Base-by-base conservation (phyloP, 1,140 invertebrate genomes). In the Euschistus heros region DNA sequence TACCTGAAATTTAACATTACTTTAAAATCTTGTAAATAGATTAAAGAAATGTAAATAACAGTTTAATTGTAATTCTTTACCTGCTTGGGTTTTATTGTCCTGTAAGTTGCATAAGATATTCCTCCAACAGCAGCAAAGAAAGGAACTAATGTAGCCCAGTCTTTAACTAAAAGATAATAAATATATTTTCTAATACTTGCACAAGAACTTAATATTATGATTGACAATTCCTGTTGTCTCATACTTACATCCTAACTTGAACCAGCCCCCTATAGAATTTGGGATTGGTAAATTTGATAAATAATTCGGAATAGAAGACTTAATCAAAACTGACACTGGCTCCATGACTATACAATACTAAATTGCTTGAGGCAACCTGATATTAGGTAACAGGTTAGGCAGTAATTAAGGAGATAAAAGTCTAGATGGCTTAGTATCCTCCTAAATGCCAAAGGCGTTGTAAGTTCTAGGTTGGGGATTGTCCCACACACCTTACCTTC, bases 131-230 rank as follows among this genome's bases (percentile, higher is more conserved):
- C 77, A n/a, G 84, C 82, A 26, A 86, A 87, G 42, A 90, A 88
- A 24, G 89, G 89, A 54, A 92, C 74, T 20, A 92, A 75, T n/a
- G 82, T 75, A 3, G 86, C 68, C 86, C 87, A 91, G 72, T 92
- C 89, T 72, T 78, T 83, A 64, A 89, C 89, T 91, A 77, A 61
- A 80, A 82, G 76, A 63, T 79, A 81, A 73, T 20, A 66, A 47
- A 68, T 62, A 24, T 13, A 10, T 6, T 37, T 33, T 5, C 18
- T 64, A 7, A 6, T n/a, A 52, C 22, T 20, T 18, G 7, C 33
- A 37, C 33, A 10, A 37, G 33, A 13, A 4, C 1, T n/a, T 60
- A 6, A 61, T n/a, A 61, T 26, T 26, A n/a, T 37, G 8, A 7
- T 54, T 37, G 10, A 46, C 17, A 18, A 46, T 10, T 46, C 33